These are phyloP conservation scores for Leuciscus idus DNA, from an alignment of 2,113 vertebrate genomes.

Conservation along the genomic window DNA sequence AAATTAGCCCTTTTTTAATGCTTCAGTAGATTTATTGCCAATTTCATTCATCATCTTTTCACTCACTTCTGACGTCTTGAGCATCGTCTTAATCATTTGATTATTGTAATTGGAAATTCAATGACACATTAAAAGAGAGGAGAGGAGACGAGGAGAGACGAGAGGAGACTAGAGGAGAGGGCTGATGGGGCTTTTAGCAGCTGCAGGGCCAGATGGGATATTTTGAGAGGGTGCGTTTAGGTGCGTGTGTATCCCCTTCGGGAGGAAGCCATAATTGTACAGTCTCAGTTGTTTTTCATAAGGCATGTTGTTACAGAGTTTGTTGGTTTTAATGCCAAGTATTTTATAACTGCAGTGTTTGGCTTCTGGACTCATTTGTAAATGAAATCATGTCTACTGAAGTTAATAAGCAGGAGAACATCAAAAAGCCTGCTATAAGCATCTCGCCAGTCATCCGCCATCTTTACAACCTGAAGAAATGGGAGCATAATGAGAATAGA, in stretches of 20 bases:
- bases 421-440: not conserved
- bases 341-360: not conserved
- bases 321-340: not conserved
- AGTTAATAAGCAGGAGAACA: not conserved
- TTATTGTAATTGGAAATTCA: constrained; percentile 36
- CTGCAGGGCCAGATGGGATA: constrained; percentile 77
- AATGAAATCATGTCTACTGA: not conserved
- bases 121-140: constrained; percentile 18
- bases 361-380: not conserved
- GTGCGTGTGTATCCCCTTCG: constrained; percentile 64
- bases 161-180: not conserved
- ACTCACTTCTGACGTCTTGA: constrained; percentile 32
- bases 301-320: not conserved
- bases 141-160: constrained; percentile 32
- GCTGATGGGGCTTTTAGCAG: constrained; percentile 55
- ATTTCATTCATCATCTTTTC: constrained; percentile 40
- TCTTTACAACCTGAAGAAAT: not conserved
- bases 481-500: not conserved
- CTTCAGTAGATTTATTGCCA: constrained; percentile 31
- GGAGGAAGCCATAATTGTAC: constrained; percentile 66
- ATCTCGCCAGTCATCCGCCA: not conserved
- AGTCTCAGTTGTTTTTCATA: constrained; percentile 2
- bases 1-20: constrained; percentile 11
- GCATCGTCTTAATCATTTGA: constrained; percentile 8
- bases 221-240: constrained; percentile 73